Conservation (phyloP, 2,888 invertebrate species). For the Drosophila anomelani region DNA sequence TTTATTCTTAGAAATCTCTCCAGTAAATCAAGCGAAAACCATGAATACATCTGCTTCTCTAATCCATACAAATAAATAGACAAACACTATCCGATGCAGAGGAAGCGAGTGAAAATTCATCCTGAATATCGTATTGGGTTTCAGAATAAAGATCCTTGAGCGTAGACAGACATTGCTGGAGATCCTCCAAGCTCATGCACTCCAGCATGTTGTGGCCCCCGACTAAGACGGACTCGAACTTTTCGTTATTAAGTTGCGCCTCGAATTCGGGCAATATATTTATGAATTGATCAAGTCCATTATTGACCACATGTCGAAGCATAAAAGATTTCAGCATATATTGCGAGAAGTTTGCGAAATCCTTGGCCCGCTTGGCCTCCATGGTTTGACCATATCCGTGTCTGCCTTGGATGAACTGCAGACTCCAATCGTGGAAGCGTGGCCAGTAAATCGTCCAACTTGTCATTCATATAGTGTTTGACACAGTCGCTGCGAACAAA, state of each 20-base stretch:
- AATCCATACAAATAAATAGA: background rate
- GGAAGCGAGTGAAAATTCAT: too few species aligned
- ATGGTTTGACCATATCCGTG: background rate
- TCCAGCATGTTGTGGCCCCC: background rate
- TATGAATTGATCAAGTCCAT: background rate
- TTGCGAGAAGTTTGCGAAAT: background rate
- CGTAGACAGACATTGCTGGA: background rate
- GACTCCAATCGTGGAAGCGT: background rate
- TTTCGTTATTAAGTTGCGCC: background rate
- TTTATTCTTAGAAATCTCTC: too few species aligned
- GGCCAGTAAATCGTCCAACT: background rate
- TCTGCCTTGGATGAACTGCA: background rate
- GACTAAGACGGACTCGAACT: background rate
- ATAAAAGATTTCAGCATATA: background rate
- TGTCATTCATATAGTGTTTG: background rate
- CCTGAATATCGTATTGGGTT: background rate
- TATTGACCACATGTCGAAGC: background rate
- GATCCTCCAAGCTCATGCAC: background rate
- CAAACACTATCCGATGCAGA: background rate
- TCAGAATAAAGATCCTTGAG: background rate
- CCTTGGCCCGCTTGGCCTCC: background rate
- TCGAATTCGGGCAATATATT: background rate
- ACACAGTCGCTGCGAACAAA: background rate
- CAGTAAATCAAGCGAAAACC: too few species aligned
- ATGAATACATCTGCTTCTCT: background rate